These are phyloP conservation scores for Hippoglossus hippoglossus DNA, from an alignment of 2,797 vertebrate genomes.

Conservation along the genomic window DNA sequence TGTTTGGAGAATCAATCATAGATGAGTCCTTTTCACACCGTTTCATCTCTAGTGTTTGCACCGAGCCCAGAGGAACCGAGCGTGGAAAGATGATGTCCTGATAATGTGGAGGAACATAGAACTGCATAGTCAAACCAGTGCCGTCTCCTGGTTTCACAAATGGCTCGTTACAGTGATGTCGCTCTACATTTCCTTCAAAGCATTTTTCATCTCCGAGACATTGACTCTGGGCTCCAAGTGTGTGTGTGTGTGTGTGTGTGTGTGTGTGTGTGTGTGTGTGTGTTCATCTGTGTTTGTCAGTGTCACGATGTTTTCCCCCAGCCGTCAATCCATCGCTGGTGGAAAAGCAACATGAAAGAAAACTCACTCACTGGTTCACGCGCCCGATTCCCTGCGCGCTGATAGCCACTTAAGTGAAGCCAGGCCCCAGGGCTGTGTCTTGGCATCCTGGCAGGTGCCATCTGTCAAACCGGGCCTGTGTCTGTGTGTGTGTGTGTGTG, in stretches of 20 bases:
- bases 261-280: neutral
- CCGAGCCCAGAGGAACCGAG: neutral
- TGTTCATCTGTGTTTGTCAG: conserved; percentile 14
- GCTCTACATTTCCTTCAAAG: neutral
- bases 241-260: neutral
- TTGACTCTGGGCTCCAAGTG: conserved; percentile 18
- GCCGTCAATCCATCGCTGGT: conserved; percentile 28
- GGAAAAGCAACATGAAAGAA: conserved; percentile 53
- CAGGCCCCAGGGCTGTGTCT: conserved; percentile 66
- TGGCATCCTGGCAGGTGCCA: conserved; percentile 72
- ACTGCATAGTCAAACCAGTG: conserved; percentile 6
- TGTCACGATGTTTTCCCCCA: conserved; percentile 15
- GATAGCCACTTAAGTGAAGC: conserved; percentile 74
- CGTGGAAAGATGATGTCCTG: neutral
- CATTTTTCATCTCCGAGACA: conserved; percentile 16
- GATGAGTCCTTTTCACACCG: too few relatives aligned
- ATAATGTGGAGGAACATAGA: conserved; percentile 5
- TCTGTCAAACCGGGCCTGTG: conserved; percentile 67
- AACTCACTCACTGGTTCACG: conserved; percentile 58
- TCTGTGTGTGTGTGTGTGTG: conserved; percentile 51
- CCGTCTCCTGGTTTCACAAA: conserved; percentile 27
- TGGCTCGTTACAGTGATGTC: conserved; percentile 24
- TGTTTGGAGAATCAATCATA: too few relatives aligned
- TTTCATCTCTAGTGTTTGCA: too few relatives aligned
- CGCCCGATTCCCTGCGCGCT: conserved; percentile 58